These are phyloP conservation scores for Empis livida DNA, from an alignment of 2,888 invertebrate genomes.

Conservation along the genomic window DNA sequence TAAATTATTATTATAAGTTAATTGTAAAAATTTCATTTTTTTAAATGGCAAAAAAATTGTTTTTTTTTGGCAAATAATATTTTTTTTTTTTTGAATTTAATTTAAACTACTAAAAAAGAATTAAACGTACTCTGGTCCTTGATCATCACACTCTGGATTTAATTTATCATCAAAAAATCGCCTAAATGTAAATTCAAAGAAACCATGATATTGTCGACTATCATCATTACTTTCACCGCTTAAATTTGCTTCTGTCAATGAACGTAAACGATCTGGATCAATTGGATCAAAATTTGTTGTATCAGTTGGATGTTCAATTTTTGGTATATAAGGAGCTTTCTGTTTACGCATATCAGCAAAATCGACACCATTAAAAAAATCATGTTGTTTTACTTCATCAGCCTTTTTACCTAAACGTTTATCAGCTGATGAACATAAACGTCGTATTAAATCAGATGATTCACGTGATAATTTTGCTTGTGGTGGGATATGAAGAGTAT, in stretches of 20 bases:
- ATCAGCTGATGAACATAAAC: constrained; percentile 82
- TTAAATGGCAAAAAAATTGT: no score
- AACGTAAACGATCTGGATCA: constrained; percentile 75
- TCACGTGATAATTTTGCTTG: constrained; percentile 78
- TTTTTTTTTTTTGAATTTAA: no score
- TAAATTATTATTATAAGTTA: no score
- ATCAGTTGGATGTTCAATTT: constrained; percentile 89
- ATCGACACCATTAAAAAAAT: constrained; percentile 83
- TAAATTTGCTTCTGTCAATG: constrained; percentile 67
- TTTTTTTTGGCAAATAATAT: no score
- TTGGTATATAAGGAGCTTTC: constrained; percentile 84
- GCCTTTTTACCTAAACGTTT: constrained; percentile 84
- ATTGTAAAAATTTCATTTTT: no score
- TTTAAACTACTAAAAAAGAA: not conserved
- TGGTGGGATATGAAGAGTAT: constrained; percentile 79
- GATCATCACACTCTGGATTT: constrained; percentile 77
- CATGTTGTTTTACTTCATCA: constrained; percentile 84
- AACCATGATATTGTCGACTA: constrained; percentile 86
- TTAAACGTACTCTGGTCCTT: constrained; percentile 78
- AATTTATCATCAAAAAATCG: constrained; percentile 84
- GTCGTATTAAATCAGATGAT: constrained; percentile 77
- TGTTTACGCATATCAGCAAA: constrained; percentile 81
- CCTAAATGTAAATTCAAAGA: constrained; percentile 98
- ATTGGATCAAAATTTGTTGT: constrained; percentile 98
- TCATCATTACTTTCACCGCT: constrained; percentile 70